These are phyloP conservation scores for Microdon myrmicae DNA, from an alignment of 2,888 invertebrate genomes.

Conservation along the genomic window DNA sequence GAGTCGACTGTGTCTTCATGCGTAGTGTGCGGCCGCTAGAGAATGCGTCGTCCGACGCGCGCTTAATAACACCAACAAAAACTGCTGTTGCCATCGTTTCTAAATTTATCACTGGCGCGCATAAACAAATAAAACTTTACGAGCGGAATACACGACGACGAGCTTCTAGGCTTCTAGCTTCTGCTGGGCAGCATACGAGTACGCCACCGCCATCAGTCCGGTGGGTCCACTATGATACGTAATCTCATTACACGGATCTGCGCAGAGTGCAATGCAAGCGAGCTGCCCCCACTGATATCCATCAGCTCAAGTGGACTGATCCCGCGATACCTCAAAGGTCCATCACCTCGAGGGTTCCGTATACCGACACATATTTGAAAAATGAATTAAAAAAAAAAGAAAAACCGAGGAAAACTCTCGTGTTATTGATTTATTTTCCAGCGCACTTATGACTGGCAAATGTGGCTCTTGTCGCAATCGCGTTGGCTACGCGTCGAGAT, in stretches of 20 bases:
- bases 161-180: slow-evolving; percentile 36
- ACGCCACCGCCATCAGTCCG: slow-evolving; percentile 36
- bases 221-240: slow-evolving; percentile 29
- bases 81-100: slow-evolving; percentile 41
- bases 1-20: slow-evolving; percentile 22
- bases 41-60: slow-evolving; percentile 39
- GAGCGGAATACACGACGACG: slow-evolving; percentile 34
- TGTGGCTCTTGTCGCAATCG: slow-evolving; percentile 45
- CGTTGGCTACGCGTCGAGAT: slow-evolving; percentile 30
- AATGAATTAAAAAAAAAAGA: slow-evolving; percentile 21
- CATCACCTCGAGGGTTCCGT: slow-evolving; percentile 18
- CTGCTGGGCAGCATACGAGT: slow-evolving; percentile 15
- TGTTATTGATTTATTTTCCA: slow-evolving; percentile 45
- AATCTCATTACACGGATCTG: slow-evolving; percentile 43
- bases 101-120: slow-evolving; percentile 43
- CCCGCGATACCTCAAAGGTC: neutral
- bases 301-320: slow-evolving; percentile 9
- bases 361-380: slow-evolving; percentile 8
- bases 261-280: slow-evolving; percentile 22
- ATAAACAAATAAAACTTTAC: slow-evolving; percentile 45
- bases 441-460: slow-evolving; percentile 27
- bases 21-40: slow-evolving; percentile 50
- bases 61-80: slow-evolving; percentile 39
- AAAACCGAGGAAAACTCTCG: slow-evolving; percentile 36
- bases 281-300: slow-evolving; percentile 14